Evolutionary conservation across 1,140 invertebrate species (phyloP), one percentile per base, ranked within the genome.

Genomic region (Aporrectodea caliginosa): DNA sequence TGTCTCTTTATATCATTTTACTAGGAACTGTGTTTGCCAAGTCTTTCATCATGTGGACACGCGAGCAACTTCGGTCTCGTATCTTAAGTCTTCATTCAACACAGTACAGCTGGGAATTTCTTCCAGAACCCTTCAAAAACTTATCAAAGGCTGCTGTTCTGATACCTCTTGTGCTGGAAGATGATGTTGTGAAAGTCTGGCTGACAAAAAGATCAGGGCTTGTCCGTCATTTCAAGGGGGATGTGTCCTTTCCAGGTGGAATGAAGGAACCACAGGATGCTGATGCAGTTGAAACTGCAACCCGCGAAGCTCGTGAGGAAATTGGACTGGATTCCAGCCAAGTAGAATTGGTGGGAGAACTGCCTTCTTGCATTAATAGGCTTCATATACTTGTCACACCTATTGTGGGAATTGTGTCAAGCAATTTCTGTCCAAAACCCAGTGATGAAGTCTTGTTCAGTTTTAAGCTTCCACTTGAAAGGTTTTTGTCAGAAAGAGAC

Each of bases 301-400:
- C 82, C n/a, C 69, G 82, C 71, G 82, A 83, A 75, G 81, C 82
- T 29, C 58, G 73, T 16, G 82, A 83, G 73, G 82, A 83, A 74
- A 82, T 83, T 69, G 81, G 81, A 12, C 69, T 83, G 22, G 58
- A 80, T 16, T 75, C 75, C 16, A 29, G 58, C 27, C 69, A 78
- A 30, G 78, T 83, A 2, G 77, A 78, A 72, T 69, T 82, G 31
- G 22, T 83, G 27, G 81, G 35, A 27, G 58, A 74, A 69, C 30
- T 80, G 27, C 30, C 70, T 58, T 81, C 82, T 22, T 27, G 73
- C 1, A 22, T 83, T 16, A 82, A 69, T 69, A 34, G 27, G 2
- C 80, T 30, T 27, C 58, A 74, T 16, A 78, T 80, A 32, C 69
- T 82, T 27, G 69, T 83, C 16, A 82, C 81, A 6, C 82, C 82